Conservation (phyloP, 2,113 vertebrate species). For the Xenopus tropicalis region UCB_Xtro_10.0 CM004443.2:99437501-99438000, state of each 20-base stretch:
- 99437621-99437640: constrained; percentile 51
- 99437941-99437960: constrained; percentile 57
- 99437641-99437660: constrained; percentile 33
- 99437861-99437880: not conserved
- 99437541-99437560: constrained; percentile 57
- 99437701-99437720: constrained; percentile 8
- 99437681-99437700: not conserved
- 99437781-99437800: constrained; percentile 42
- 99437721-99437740: not conserved
- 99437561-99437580: constrained; percentile 78
- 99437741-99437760: constrained; percentile 45
- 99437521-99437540: constrained; percentile 1
- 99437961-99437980: constrained; percentile 68
- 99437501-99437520: constrained; percentile 37
- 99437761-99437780: accelerated
- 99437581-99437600: constrained; percentile 75
- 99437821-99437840: constrained; percentile 37
- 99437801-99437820: constrained; percentile 44
- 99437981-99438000: constrained; percentile 90
- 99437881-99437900: constrained; percentile 52
- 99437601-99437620: constrained; percentile 68
- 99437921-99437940: constrained; percentile 46
- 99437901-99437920: constrained; percentile 48
- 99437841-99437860: not conserved
- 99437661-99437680: not conserved